A percentile compares a stretch with the other conserved stretches of the same genome.
These are phyloP conservation scores for Himalopsyche tibetana DNA, from an alignment of 2,888 invertebrate genomes.

Conservation along the genomic window DNA sequence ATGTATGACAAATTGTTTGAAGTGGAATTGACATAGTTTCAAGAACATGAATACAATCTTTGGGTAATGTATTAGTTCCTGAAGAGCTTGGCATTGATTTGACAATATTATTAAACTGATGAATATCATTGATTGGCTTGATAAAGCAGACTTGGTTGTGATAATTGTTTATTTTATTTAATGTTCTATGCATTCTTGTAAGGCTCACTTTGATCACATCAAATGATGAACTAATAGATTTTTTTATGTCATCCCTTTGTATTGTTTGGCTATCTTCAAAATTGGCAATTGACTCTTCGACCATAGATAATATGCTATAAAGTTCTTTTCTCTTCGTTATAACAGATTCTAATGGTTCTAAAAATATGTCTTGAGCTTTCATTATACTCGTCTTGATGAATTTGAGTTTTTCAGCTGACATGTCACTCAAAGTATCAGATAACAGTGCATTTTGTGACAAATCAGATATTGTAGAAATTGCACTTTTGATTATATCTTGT, in stretches of 20 bases:
- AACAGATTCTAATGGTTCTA: conserved; percentile 47
- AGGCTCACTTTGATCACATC: conserved; percentile 41
- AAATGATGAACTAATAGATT: conserved; percentile 31
- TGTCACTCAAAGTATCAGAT: neutral
- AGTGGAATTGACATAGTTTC: conserved; percentile 56
- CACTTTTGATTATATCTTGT: neutral
- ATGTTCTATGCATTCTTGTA: conserved; percentile 51
- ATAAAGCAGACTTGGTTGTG: conserved; percentile 52
- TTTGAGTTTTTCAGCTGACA: conserved; percentile 45
- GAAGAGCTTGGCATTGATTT: neutral
- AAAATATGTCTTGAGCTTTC: conserved; percentile 57
- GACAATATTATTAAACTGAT: conserved; percentile 48
- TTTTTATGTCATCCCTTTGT: conserved; percentile 48
- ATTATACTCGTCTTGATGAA: conserved; percentile 49
- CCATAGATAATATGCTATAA: conserved; percentile 11
- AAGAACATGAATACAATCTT: conserved; percentile 46
- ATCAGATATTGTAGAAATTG: neutral
- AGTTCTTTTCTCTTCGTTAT: conserved; percentile 48
- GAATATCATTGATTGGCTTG: conserved; percentile 58
- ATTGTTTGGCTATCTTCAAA: conserved; percentile 40
- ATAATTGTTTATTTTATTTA: conserved; percentile 52
- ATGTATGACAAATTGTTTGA: conserved; percentile 54
- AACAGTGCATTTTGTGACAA: conserved; percentile 11
- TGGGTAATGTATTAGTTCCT: neutral
- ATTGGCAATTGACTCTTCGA: conserved; percentile 32